Conservation (phyloP, 2,888 invertebrate genomes). For the Stenolophus ochropezus region DNA sequence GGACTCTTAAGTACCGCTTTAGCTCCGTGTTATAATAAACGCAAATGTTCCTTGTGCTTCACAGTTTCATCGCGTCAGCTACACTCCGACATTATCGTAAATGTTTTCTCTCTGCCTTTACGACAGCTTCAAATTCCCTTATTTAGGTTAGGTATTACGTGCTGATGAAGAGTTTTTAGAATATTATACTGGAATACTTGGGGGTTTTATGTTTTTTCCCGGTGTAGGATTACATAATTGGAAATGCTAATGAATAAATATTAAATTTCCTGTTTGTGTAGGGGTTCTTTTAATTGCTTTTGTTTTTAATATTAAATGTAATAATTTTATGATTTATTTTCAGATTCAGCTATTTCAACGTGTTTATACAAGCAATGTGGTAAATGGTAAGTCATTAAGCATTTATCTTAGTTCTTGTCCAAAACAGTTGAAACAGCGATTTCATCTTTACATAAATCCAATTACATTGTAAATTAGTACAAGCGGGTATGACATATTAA, state of each 20-base stretch:
- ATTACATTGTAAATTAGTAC: constrained; percentile 20
- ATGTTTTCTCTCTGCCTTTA: constrained; percentile 34
- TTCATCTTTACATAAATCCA: constrained; percentile 39
- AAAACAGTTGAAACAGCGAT: neutral
- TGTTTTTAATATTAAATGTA: no score
- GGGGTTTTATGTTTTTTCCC: neutral
- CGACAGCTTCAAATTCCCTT: constrained; percentile 29
- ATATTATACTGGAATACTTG: neutral
- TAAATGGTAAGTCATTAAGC: neutral
- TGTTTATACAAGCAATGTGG: no score
- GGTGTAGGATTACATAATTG: constrained; percentile 10
- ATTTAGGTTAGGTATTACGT: constrained; percentile 40
- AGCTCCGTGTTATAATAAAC: constrained; percentile 31
- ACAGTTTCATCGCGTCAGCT: neutral
- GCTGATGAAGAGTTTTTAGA: constrained; percentile 38
- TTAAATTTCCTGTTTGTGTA: neutral
- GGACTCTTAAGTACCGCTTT: constrained; percentile 2
- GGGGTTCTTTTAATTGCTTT: neutral
- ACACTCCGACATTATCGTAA: constrained; percentile 33
- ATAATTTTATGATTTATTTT: no score
- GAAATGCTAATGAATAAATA: constrained; percentile 27
- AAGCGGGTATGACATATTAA: constrained; percentile 24
- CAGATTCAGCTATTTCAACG: no score
- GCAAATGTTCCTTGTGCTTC: constrained; percentile 14
- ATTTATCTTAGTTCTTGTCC: neutral